Base-by-base conservation (phyloP, 2,797 vertebrate species). In the Octomys mimax region DNA sequence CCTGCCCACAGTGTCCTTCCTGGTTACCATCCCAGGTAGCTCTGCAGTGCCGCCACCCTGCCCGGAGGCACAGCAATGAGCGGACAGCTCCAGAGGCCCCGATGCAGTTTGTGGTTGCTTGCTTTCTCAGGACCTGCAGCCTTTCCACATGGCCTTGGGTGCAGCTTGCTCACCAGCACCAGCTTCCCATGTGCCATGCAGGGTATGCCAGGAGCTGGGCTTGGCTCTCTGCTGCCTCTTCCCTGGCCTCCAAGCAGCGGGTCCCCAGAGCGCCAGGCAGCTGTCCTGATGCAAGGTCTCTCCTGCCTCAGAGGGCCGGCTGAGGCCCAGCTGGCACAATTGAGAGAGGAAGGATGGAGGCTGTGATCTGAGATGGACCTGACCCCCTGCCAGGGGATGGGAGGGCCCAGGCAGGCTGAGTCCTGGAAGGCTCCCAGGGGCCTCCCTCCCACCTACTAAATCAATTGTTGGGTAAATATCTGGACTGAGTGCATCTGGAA, bases 231-330 rank as follows among this genome's bases (percentile, higher is more conserved):
- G 4, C 6, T 3, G 2, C 12, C 12, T 54, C 62, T 12, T 28
- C 10, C 64, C 26, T 28, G 57, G 57, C 31, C 28, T 62, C 46
- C 14, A 5, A 3, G 5, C 31, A 33, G 84, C 4, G 0, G 1
- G 33, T 0, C 6, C 96, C 95, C 95, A 94, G 97, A 97, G 94
- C 89, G 99, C 99, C 99, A 99, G 99, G 99, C 99, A 99, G 99
- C 99, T 99, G 99, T 99, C 99, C 99, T 99, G 99, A 99, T 99
- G 99, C 99, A 99, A 99, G 99, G 99, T 99, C 99, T 99, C 99
- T 2, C 36, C 36, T 99, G 98, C 98, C 99, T 98, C 99, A 98
- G 98, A 52, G 99, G 95, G 98, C 98, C 98, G 98, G 98, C 97
- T 97, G 33, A 16, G 26, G 13, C 71, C 42, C 62, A 21, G 66